Evolutionary conservation across 1,140 invertebrate genomes (phyloP).

Genomic region (Drosophila nigrodunni): DNA sequence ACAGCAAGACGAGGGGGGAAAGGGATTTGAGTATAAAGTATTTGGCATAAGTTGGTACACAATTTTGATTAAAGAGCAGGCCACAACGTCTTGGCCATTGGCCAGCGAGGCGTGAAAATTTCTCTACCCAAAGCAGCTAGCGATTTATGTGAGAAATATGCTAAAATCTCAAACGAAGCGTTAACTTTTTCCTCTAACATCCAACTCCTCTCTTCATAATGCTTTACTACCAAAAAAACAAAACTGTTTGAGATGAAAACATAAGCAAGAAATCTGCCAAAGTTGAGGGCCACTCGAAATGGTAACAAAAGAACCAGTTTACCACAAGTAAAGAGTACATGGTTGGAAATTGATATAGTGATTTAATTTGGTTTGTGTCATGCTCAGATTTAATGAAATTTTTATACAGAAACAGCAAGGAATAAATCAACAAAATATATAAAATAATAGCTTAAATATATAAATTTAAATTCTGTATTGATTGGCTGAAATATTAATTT

Average conservation of each 20-base stretch:
- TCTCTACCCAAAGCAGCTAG: conserved; percentile 72
- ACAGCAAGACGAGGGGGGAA: neutral
- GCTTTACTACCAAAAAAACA: conserved; percentile 6
- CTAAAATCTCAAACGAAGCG: conserved; percentile 76
- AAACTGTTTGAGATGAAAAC: conserved; percentile 19
- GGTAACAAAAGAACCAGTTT: conserved; percentile 41
- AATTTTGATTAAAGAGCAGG: conserved; percentile 57
- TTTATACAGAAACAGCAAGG: too few relatives aligned
- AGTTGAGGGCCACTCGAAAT: conserved; percentile 39
- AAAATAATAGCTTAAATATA: too few relatives aligned
- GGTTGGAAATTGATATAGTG: conserved; percentile 4
- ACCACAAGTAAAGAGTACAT: conserved; percentile 10
- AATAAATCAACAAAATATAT: neutral
- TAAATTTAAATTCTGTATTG: neutral
- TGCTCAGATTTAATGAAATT: neutral
- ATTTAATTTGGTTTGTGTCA: conserved; percentile 6
- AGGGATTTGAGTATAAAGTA: conserved; percentile 30
- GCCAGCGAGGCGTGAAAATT: conserved; percentile 76
- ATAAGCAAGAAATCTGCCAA: conserved; percentile 37
- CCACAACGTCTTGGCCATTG: conserved; percentile 46
- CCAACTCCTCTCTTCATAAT: neutral
- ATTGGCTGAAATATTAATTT: too few relatives aligned
- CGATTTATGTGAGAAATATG: conserved; percentile 82
- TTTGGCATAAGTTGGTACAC: conserved; percentile 53
- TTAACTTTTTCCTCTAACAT: neutral